These are phyloP conservation scores for Globodera ellingtonae DNA, from an alignment of 1,140 invertebrate genomes.

Conservation along the genomic window DNA sequence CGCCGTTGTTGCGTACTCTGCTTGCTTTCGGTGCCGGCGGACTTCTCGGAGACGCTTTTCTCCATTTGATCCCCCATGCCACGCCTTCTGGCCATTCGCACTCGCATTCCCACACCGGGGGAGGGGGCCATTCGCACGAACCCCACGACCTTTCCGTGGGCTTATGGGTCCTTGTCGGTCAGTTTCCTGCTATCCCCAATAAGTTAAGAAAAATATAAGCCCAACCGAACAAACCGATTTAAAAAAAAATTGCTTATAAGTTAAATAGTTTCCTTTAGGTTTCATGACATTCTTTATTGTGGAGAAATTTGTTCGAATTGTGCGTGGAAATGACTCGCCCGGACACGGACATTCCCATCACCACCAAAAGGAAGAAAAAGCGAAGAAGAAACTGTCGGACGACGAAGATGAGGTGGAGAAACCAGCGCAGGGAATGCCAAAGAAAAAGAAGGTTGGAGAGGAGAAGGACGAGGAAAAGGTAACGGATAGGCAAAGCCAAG, in stretches of 20 bases:
- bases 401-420: constrained; percentile 13
- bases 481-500: neutral
- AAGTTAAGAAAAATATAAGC: too few species aligned
- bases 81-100: constrained; percentile 70
- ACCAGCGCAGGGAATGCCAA: neutral
- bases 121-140: constrained; percentile 43
- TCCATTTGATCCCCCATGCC: constrained; percentile 94
- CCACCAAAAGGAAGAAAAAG: constrained; percentile 14
- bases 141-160: constrained; percentile 55
- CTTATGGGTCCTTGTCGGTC: constrained; percentile 48
- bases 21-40: constrained; percentile 92
- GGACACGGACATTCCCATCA: constrained; percentile 42
- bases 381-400: constrained; percentile 46
- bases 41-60: constrained; percentile 89
- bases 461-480: constrained; percentile 14
- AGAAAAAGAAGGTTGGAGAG: constrained; percentile 13
- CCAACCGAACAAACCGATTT: constrained; percentile 15
- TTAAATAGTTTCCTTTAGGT: constrained; percentile 34
- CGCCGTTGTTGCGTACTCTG: constrained; percentile 76
- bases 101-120: constrained; percentile 69
- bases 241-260: neutral
- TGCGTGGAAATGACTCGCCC: constrained; percentile 46
- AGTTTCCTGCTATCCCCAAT: neutral
- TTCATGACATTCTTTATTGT: constrained; percentile 54
- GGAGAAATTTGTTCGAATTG: constrained; percentile 56